Evolutionary conservation across 2,797 vertebrate genomes (phyloP).

Genomic region (Scolopax rusticola): DNA sequence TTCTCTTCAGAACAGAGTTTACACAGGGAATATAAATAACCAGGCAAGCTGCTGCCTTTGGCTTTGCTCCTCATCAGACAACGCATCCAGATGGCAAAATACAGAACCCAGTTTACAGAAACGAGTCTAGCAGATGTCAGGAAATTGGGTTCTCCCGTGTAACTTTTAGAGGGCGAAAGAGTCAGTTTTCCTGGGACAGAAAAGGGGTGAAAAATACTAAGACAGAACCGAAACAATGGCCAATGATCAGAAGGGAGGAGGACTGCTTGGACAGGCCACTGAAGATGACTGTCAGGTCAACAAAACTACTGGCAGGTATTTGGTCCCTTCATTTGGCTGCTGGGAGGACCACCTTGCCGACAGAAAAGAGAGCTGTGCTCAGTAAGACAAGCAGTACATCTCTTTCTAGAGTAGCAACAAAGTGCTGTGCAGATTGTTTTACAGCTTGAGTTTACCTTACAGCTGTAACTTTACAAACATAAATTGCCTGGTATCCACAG

Average conservation of each 20-base stretch:
- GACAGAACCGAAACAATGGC: not conserved
- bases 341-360: not conserved
- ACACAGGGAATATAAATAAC: conserved; percentile 10
- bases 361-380: not conserved
- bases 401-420: not conserved
- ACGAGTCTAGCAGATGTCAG: conserved; percentile 30
- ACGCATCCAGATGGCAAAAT: conserved; percentile 48
- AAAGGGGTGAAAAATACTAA: not conserved
- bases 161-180: not conserved
- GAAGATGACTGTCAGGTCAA: not conserved
- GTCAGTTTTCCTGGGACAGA: not conserved
- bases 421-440: not conserved
- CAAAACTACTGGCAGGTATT: not conserved
- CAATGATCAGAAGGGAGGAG: not conserved
- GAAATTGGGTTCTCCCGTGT: not conserved
- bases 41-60: conserved; percentile 28
- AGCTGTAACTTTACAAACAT: not conserved
- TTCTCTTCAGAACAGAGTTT: conserved; percentile 10
- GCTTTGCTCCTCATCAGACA: conserved; percentile 39
- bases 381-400: not conserved
- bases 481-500: not conserved
- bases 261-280: not conserved
- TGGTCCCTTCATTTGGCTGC: not conserved
- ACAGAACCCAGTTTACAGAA: conserved; percentile 29
- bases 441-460: not conserved